These are phyloP conservation scores for Beris morrisii DNA, from an alignment of 2,888 invertebrate species.

Conservation along the genomic window DNA sequence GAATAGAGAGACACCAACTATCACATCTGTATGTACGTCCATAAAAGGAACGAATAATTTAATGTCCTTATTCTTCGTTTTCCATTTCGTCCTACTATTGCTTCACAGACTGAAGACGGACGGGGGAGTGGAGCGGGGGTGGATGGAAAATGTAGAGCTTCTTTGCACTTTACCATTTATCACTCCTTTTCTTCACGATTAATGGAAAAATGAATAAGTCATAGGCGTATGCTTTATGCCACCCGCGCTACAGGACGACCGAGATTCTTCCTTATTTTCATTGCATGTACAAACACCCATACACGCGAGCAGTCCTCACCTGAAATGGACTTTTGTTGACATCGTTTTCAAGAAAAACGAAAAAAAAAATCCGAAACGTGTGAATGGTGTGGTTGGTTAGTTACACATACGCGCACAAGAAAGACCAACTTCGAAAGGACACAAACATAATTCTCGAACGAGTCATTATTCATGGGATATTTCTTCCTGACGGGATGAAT, in stretches of 20 bases:
- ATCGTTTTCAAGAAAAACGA: neutral
- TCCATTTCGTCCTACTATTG: no score
- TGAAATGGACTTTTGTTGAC: conserved; percentile 25
- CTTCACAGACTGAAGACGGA: no score
- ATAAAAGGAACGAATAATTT: no score
- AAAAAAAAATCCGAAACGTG: neutral
- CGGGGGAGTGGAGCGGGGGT: no score
- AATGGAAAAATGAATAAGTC: conserved; percentile 38
- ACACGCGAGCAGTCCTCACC: neutral
- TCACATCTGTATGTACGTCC: no score
- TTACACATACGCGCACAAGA: conserved; percentile 10
- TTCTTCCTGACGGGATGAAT: conserved; percentile 27
- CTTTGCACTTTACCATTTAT: conserved; percentile 25
- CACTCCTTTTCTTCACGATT: conserved; percentile 30
- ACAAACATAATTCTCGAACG: neutral
- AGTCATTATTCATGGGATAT: conserved; percentile 30
- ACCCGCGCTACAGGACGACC: no score
- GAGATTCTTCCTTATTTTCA: no score
- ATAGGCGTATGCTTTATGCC: conserved; percentile 33
- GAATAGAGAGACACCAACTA: no score
- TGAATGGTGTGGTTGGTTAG: conserved; percentile 26
- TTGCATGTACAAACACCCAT: no score
- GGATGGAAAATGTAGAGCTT: neutral
- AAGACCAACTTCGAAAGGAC: neutral
- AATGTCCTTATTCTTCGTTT: no score